Evolutionary conservation across 2,113 vertebrate species (phyloP).

Genomic region (Crotalus horridus): DNA sequence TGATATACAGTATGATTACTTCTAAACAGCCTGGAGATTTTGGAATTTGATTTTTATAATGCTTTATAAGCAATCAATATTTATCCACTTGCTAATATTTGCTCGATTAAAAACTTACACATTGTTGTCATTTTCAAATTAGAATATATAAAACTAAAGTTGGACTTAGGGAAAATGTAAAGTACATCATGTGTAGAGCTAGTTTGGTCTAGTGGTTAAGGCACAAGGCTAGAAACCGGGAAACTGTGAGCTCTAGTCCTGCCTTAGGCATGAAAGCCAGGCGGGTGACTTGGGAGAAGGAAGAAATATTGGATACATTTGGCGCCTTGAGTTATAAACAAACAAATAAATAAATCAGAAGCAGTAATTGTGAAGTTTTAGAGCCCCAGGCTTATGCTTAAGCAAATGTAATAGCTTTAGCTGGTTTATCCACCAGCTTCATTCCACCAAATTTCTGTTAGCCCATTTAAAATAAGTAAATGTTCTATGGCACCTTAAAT

Average conservation of each 20-base stretch:
- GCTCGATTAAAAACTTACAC: not conserved
- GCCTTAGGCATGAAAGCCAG: not conserved
- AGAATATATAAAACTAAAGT: not conserved
- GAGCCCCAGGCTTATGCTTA: not conserved
- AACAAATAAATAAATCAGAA: not conserved
- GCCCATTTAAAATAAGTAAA: not conserved
- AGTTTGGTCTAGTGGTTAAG: not conserved
- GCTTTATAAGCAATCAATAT: not conserved
- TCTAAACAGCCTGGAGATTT: not conserved
- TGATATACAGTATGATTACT: conserved; percentile 18
- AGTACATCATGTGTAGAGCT: not conserved
- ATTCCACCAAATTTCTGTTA: not conserved
- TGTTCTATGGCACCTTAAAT: not conserved
- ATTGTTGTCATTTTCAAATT: not conserved
- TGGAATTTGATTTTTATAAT: not conserved
- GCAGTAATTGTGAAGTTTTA: not conserved
- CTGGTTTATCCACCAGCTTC: not conserved
- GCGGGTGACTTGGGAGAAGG: not conserved
- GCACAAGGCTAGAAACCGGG: not conserved
- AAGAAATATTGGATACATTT: not conserved
- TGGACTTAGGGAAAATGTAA: not conserved
- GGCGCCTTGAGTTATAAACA: not conserved
- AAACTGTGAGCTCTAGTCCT: not conserved
- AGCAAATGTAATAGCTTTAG: not conserved
- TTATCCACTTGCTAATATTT: not conserved